Evolutionary conservation across 2,113 vertebrate genomes (phyloP), one percentile per base, ranked within the genome.

Genomic region (Nothoprocta perdicaria): DNA sequence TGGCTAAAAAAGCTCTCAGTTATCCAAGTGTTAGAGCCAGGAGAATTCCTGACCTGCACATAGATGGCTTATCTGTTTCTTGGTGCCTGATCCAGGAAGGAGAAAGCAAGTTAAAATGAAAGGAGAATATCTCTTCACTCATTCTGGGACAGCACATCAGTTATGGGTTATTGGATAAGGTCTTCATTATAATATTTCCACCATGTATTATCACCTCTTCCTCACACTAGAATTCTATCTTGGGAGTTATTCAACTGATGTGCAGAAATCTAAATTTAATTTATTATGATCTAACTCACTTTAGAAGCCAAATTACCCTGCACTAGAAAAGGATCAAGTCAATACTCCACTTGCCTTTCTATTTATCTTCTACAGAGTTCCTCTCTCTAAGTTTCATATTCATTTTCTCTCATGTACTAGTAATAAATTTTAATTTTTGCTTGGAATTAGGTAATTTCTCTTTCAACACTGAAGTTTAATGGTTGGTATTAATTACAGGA

Each of bases 201-300:
- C 87, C 84, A 81, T 87, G 90, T 96, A 96, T 97, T 97, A 97
- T 95, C 97, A 97, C 94, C 92, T 97, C 90, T 92, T 95, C 93
- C 90, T 94, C 96, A 95, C 90, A 88, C 86, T 88, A 95, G 86
- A 95, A 96, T 95, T 97, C 94, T 97, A 93, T 97, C 97, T 94
- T 91, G 96, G 97, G 97, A 98, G 96, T 97, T 98, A 97, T 97
- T 97, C 97, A 97, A 97, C 95, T 94, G 96, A 97, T 97, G 96
- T 96, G 96, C 95, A 97, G 96, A 97, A 98, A 98, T 97, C 96
- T 97, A 98, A 97, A 98, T 97, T 97, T 97, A 97, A 98, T 98
- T 98, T 98, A 98, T 97, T 97, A 97, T 95, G 94, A 97, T 98
- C 96, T 97, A 97, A 97, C 97, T 97, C 96, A 97, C 95, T 97